phyloP scores from a whole-genome alignment of 2,113 vertebrate genomes.

The Misgurnus mizolepis region DNA sequence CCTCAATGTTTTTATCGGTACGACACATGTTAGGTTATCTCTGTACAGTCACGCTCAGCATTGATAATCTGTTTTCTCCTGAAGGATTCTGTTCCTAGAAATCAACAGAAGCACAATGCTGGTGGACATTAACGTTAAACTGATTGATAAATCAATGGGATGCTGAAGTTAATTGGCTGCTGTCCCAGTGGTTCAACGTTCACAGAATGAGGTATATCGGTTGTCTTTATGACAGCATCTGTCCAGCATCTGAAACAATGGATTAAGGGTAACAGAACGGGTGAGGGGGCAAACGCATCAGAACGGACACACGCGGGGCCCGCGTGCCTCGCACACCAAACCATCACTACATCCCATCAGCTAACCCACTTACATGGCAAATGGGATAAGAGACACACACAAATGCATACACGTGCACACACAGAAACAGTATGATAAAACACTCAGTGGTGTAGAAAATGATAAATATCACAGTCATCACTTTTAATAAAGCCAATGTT shows the following conservation, averaged over 20 bases:
- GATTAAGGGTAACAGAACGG: conserved; percentile 37
- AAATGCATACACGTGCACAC: too few relatives aligned
- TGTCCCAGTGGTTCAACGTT: conserved; percentile 8
- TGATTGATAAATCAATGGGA: conserved; percentile 40
- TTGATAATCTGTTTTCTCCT: background rate
- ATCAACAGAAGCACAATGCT: background rate
- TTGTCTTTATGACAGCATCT: conserved; percentile 8
- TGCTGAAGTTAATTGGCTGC: conserved; percentile 27
- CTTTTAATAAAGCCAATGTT: too few relatives aligned
- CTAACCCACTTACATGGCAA: background rate
- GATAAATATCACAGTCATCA: too few relatives aligned
- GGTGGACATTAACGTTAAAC: background rate
- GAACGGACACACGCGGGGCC: background rate
- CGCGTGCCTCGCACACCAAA: conserved; percentile 27
- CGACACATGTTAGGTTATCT: background rate
- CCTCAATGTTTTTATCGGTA: too few relatives aligned
- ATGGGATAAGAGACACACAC: background rate
- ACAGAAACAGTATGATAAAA: too few relatives aligned
- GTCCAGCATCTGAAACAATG: conserved; percentile 35
- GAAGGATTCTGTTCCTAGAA: background rate
- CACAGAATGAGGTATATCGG: background rate
- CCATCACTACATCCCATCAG: background rate
- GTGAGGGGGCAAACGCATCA: conserved; percentile 11
- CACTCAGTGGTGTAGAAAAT: too few relatives aligned
- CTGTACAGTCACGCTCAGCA: background rate